These are phyloP conservation scores for Neodon shergylaensis DNA, from an alignment of 2,113 vertebrate genomes.

Conservation along the genomic window DNA sequence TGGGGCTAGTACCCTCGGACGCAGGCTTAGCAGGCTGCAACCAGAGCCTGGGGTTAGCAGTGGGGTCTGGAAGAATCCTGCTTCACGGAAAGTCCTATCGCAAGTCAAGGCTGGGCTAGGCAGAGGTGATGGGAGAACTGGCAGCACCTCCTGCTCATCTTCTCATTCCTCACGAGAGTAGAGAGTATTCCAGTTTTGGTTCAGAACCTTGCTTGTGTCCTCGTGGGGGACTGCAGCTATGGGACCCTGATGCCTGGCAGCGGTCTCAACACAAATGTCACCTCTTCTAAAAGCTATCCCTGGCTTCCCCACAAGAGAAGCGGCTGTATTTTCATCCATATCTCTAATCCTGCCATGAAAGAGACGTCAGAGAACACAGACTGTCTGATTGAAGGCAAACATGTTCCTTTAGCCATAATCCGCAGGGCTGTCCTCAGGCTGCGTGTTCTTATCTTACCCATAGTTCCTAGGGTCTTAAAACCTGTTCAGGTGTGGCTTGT, in stretches of 20 bases:
- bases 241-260: not conserved
- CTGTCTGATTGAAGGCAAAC: not conserved
- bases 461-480: slow-evolving; percentile 44
- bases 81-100: not conserved
- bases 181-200: not conserved
- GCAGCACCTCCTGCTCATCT: not conserved
- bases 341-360: not conserved
- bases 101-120: not conserved
- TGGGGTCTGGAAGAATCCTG: not conserved
- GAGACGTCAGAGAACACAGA: not conserved
- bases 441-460: slow-evolving; percentile 68
- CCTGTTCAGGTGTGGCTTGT: slow-evolving; percentile 52
- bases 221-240: not conserved
- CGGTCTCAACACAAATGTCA: not conserved
- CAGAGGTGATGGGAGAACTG: not conserved
- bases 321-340: not conserved
- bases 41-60: not conserved
- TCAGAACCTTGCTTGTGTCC: slow-evolving; percentile 2
- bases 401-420: not conserved
- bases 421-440: not conserved
- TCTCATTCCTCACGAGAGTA: not conserved
- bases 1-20: not conserved
- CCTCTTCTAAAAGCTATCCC: not conserved
- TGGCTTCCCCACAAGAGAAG: not conserved
- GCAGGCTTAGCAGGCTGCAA: not conserved